Conservation (phyloP, 2,888 invertebrate genomes). For the Andrena flavipes region DNA sequence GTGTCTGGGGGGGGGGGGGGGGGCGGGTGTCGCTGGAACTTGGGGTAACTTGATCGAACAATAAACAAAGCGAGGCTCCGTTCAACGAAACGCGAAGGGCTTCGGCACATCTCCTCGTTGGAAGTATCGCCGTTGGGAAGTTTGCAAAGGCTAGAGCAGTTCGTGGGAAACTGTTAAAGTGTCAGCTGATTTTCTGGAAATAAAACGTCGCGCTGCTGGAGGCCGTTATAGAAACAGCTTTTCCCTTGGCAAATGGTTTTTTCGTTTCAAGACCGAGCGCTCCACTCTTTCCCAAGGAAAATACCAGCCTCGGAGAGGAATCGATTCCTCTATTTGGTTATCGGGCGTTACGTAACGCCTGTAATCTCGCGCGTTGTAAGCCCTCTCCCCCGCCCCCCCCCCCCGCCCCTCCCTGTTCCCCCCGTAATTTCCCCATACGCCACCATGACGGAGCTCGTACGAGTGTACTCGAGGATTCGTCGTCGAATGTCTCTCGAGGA, state of each 20-base stretch:
- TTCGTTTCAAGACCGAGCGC: neutral
- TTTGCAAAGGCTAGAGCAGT: too few species aligned
- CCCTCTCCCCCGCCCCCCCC: neutral
- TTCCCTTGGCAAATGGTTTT: conserved; percentile 9
- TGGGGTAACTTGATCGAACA: neutral
- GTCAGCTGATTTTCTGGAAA: neutral
- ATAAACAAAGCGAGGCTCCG: too few species aligned
- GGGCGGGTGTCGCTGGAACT: neutral
- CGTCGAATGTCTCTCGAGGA: conserved; percentile 1
- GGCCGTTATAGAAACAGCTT: neutral
- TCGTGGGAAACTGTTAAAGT: neutral
- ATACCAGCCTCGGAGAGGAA: conserved; percentile 5
- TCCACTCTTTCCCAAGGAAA: neutral
- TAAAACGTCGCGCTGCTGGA: neutral
- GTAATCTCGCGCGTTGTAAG: conserved; percentile 44
- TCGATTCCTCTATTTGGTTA: conserved; percentile 46
- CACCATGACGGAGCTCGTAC: neutral
- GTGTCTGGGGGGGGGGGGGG: neutral
- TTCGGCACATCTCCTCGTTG: too few species aligned
- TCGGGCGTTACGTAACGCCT: conserved; percentile 38
- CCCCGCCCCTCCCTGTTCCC: neutral
- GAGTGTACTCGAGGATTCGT: neutral
- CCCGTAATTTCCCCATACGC: conserved; percentile 45
- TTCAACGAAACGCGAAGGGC: too few species aligned
- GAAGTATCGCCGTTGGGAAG: too few species aligned